Evolutionary conservation across 2,797 vertebrate genomes (phyloP), one percentile per base, ranked within the genome.

Genomic region (Pteronotus mesoamericanus): DNA sequence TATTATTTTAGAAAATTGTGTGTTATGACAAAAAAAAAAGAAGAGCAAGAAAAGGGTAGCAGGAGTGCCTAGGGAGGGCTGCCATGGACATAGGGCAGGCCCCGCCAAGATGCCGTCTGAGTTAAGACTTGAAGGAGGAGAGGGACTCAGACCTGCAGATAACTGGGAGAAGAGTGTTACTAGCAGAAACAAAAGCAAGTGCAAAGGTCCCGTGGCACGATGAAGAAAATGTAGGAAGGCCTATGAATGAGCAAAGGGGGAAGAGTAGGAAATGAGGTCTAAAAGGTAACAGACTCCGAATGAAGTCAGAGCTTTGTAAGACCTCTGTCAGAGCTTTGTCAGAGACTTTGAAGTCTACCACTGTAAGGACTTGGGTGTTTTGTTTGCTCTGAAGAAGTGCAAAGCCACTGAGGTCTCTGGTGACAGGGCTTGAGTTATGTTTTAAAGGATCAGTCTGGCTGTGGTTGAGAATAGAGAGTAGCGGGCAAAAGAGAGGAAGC

Each of bases 1-100:
- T 9, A 72, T 32, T 39, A 86, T 24, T 15, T 71, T 68, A 89
- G 83, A 78, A 95, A 88, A 55, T 93, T 64, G 78, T 9, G 11
- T 32, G 9, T 53, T 69, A 46, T 26, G 72, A 69, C 37, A 4
- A 6, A 7, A 69, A 72, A 59, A 29, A 19, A 53, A 61, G 6
- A 46, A 59, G 46, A 11, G 6, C 9, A 51, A 29, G 42, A 39
- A 42, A 79, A 72, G 64, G n/a, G 32, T 15, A 48, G 32, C 44
- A 8, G 69, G 18, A 78, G 64, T 16, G 10, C 5, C 32, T 6
- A 89, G 12, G 51, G 5, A 68, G 59, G 24, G 34, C 19, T 69
- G 11, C 57, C 72, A 74, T 4, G 22, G 32, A 29, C 91, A 51
- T 0, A 44, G 18, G 66, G 34, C 37, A 14, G 37, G n/a, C 48